Conservation (phyloP, 1,140 invertebrate genomes). For the Magallana ariakensis region DNA sequence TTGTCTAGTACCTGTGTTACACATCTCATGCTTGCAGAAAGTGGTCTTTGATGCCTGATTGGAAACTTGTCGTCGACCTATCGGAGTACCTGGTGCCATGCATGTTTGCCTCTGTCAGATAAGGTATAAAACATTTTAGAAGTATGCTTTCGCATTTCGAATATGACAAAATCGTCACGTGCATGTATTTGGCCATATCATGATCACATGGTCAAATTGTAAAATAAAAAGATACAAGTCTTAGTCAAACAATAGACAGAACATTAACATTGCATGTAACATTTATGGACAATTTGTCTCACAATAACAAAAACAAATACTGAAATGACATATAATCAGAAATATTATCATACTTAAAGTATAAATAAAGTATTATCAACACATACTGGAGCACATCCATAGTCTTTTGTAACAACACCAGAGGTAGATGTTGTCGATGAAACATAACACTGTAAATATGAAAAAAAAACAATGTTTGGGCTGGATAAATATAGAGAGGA, state of each 20-base stretch:
- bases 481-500: no score
- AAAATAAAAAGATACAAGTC: background rate
- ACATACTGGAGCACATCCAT: conserved; percentile 3
- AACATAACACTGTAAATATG: background rate
- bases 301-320: background rate
- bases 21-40: background rate
- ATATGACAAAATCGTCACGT: background rate
- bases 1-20: background rate
- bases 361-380: background rate
- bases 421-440: background rate
- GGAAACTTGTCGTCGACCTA: background rate
- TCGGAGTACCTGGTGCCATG: background rate
- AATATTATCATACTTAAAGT: background rate
- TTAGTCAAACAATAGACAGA: no score
- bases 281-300: background rate
- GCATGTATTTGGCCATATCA: background rate
- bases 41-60: background rate
- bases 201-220: background rate
- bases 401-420: background rate
- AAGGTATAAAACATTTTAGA: background rate
- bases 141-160: background rate
- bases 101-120: background rate
- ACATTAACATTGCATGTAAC: background rate
- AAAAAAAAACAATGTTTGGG: no score
- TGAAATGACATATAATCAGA: background rate